Conservation (phyloP, 2,888 invertebrate species). For the Trimorus sp. region DNA sequence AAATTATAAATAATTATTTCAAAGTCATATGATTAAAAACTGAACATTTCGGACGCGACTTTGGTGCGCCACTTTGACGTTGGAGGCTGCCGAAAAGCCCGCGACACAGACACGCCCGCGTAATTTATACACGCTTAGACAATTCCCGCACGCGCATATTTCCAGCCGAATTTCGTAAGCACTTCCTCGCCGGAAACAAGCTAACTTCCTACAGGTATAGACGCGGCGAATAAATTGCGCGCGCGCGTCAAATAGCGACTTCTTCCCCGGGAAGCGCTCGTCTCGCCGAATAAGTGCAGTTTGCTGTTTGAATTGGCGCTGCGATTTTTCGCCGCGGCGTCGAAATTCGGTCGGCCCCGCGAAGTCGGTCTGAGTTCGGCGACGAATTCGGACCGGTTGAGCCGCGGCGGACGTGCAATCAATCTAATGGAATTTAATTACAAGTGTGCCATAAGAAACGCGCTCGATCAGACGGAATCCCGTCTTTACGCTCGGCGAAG, state of each 20-base stretch:
- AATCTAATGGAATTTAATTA: no score
- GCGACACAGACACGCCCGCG: neutral
- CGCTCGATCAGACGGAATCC: neutral
- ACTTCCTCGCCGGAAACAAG: slow-evolving; percentile 51
- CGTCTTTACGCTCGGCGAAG: neutral
- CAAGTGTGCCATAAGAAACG: neutral
- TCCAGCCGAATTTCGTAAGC: slow-evolving; percentile 45
- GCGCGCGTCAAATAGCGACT: slow-evolving; percentile 32
- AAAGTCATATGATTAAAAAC: no score
- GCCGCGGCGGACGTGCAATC: no score
- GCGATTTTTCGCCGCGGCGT: neutral
- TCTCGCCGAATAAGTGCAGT: slow-evolving; percentile 38
- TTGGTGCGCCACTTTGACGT: no score
- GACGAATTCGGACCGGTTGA: neutral
- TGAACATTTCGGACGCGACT: no score
- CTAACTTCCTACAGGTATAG: slow-evolving; percentile 48
- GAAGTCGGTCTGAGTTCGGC: no score
- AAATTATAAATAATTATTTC: no score
- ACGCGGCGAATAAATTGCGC: slow-evolving; percentile 52
- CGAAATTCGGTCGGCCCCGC: neutral
- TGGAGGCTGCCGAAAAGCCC: no score
- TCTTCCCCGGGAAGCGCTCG: slow-evolving; percentile 38
- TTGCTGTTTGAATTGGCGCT: slow-evolving; percentile 35
- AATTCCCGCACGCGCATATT: slow-evolving; percentile 39
- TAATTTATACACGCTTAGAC: slow-evolving; percentile 43